These are phyloP conservation scores for Epirrhoe tristata DNA, from an alignment of 2,888 invertebrate genomes.

Conservation along the genomic window DNA sequence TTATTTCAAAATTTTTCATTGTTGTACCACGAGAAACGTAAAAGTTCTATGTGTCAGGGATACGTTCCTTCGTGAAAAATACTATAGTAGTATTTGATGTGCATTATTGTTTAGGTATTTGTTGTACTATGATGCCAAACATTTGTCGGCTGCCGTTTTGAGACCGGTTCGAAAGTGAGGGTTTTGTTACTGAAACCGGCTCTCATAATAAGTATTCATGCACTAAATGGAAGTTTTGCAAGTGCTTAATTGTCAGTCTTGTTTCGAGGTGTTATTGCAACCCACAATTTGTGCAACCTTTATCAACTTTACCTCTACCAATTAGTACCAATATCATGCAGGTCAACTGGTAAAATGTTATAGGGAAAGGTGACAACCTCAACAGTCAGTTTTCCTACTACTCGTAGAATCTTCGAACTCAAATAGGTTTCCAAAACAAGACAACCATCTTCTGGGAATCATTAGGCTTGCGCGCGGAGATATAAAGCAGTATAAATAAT, in stretches of 20 bases:
- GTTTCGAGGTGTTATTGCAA: constrained; percentile 1
- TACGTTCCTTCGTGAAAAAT: too few relatives aligned
- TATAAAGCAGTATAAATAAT: constrained; percentile 39
- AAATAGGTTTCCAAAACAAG: constrained; percentile 19
- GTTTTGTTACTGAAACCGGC: constrained; percentile 74
- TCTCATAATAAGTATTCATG: constrained; percentile 59
- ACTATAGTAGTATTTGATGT: neutral
- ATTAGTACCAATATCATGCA: too few relatives aligned
- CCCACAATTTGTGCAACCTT: constrained; percentile 1
- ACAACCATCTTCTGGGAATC: constrained; percentile 31
- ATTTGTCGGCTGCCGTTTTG: constrained; percentile 52
- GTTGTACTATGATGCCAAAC: constrained; percentile 29
- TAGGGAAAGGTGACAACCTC: neutral
- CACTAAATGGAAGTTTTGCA: constrained; percentile 27
- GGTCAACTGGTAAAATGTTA: neutral
- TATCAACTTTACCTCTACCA: neutral
- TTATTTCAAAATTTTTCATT: too few relatives aligned
- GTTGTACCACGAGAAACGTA: too few relatives aligned
- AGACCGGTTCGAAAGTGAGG: constrained; percentile 79
- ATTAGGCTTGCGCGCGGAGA: constrained; percentile 24
- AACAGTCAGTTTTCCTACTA: constrained; percentile 9
- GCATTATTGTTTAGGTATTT: constrained; percentile 4
- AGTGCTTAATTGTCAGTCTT: constrained; percentile 16
- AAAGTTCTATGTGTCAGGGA: too few relatives aligned
- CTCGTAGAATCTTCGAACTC: constrained; percentile 10